Percentiles rank a stretch among this genome's conserved stretches.
Conservation (phyloP, 2,888 invertebrate genomes). For the Stratiomys singularior region DNA sequence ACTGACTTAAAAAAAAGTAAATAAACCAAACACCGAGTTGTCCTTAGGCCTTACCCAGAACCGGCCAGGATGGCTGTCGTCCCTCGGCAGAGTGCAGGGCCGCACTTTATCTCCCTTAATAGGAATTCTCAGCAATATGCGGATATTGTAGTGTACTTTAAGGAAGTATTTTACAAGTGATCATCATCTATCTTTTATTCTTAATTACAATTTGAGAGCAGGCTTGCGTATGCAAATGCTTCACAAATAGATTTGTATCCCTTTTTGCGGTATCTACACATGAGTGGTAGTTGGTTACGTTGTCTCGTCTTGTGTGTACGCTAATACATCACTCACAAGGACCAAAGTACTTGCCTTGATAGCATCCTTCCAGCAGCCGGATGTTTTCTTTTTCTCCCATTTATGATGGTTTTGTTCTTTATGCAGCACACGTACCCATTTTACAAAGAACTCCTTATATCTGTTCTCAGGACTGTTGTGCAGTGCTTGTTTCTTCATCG, state of each 20-base stretch:
- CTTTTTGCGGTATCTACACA: slow-evolving; percentile 24
- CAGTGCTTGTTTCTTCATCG: slow-evolving; percentile 37
- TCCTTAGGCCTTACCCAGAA: neutral
- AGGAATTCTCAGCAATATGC: neutral
- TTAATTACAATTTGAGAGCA: slow-evolving; percentile 20
- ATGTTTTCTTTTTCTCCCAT: slow-evolving; percentile 50
- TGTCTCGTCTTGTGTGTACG: slow-evolving; percentile 28
- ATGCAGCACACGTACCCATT: slow-evolving; percentile 49
- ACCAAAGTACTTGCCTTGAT: slow-evolving; percentile 36
- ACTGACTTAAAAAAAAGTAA: neutral
- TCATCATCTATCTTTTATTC: slow-evolving; percentile 26
- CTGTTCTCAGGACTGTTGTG: slow-evolving; percentile 40
- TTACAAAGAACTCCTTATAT: slow-evolving; percentile 48
- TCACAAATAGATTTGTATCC: slow-evolving; percentile 24
- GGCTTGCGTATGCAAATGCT: slow-evolving; percentile 13
- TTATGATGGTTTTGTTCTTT: slow-evolving; percentile 50
- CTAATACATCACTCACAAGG: slow-evolving; percentile 1
- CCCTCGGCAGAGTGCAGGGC: neutral
- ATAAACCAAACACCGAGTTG: neutral
- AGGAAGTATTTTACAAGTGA: slow-evolving; percentile 45
- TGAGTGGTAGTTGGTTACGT: neutral
- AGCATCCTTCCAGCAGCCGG: slow-evolving; percentile 40
- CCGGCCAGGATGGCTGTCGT: slow-evolving; percentile 37
- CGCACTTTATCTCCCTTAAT: slow-evolving; percentile 14
- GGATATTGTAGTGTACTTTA: slow-evolving; percentile 28